These are phyloP conservation scores for Patiria miniata DNA, from an alignment of 35 echinoderm and acorn worm species.

Conservation along the genomic window DNA sequence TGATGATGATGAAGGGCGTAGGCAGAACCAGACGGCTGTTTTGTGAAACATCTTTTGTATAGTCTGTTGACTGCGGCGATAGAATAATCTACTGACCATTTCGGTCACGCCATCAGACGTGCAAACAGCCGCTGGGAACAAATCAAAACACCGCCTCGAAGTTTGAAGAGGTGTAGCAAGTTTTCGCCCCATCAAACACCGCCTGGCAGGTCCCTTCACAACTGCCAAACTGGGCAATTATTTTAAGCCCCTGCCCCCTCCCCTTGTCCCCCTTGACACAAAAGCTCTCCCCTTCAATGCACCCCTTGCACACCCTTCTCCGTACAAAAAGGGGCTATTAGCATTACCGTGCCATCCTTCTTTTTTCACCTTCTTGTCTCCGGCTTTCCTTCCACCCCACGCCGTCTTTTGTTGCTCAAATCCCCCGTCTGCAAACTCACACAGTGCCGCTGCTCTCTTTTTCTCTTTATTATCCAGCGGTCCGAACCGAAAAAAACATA, in stretches of 20 bases:
- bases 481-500: background rate
- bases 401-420: slow-evolving; percentile 4
- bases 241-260: slow-evolving; percentile 16
- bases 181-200: slow-evolving; percentile 20
- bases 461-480: background rate
- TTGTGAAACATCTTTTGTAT: background rate
- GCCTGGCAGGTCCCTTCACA: slow-evolving; percentile 19
- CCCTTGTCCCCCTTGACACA: background rate
- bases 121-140: background rate
- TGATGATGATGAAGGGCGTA: too few relatives aligned
- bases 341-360: background rate
- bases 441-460: background rate
- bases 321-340: background rate
- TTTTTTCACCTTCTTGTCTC: background rate
- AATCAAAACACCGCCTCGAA: background rate
- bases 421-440: background rate
- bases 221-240: slow-evolving; percentile 3
- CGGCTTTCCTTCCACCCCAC: background rate
- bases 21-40: slow-evolving; percentile 12
- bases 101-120: background rate
- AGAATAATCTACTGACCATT: too few relatives aligned
- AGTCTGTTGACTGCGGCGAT: too few relatives aligned
- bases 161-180: background rate
- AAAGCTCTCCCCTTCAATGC: background rate
- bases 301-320: background rate